Conservation (phyloP, 2,113 vertebrate species). For the Eonycteris spelaea region DNA sequence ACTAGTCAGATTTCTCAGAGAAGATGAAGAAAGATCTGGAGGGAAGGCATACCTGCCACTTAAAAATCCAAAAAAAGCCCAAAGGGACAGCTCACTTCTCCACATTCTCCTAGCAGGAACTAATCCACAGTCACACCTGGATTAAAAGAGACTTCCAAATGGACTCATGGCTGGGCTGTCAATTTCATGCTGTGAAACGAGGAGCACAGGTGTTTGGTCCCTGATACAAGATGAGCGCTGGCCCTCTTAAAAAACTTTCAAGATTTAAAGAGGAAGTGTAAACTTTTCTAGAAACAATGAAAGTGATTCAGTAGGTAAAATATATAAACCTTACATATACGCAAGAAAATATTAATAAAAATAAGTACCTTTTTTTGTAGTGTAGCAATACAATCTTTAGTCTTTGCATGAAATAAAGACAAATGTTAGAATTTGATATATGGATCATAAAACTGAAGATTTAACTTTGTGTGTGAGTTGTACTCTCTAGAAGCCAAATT, state of each 20-base stretch:
- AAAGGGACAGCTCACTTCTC: neutral
- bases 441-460: neutral
- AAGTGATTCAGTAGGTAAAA: neutral
- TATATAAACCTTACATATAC: neutral
- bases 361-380: neutral
- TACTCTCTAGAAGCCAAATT: neutral
- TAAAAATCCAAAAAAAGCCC: neutral
- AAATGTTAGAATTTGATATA: neutral
- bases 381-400: neutral
- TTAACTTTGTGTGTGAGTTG: neutral
- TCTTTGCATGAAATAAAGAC: neutral
- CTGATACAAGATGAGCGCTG: neutral
- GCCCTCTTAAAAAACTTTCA: neutral
- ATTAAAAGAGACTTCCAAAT: neutral
- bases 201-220: neutral
- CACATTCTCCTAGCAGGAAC: neutral
- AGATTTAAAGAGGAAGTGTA: neutral
- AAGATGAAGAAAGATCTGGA: neutral
- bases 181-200: neutral
- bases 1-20: neutral
- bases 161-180: neutral
- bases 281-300: neutral
- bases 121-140: neutral
- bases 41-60: neutral
- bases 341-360: neutral